Evolutionary conservation across 2,888 invertebrate species (phyloP), one percentile per base, ranked within the genome.

Genomic region (Amphimallon solstitiale): DNA sequence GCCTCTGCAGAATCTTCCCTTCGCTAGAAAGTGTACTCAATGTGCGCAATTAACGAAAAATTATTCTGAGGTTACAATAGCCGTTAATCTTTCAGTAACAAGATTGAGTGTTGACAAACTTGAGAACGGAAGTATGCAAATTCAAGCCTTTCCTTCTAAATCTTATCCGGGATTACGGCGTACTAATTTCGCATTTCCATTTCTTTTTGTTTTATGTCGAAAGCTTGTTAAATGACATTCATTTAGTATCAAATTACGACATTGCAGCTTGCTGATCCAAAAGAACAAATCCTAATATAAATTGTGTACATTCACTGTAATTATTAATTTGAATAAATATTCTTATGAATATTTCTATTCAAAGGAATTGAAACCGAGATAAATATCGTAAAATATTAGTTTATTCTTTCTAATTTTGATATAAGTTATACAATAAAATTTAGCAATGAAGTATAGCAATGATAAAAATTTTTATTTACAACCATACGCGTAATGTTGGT

Each of bases 61-160:
- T 69, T 67, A 66, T 66, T 56, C 66, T 48, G 64, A 63, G 68
- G 68, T 66, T 61, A 67, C 65, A 70, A 70, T 70, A 56, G 63
- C 46, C 61, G 65, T 67, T 63, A 67, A 68, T 65, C 65, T 67
- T 23, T 61, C 54, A 62, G 60, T 60, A 67, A 65, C 63, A 63
- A 65, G 66, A 70, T 70, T 65, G 70, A 70, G 70, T 70, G 69
- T 70, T 68, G 70, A 70, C 70, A 69, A 67, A 69, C 69, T 68
- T 68, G 54, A 66, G 60, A 56, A 51, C 68, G 70, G 66, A 70
- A 70, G 67, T 70, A 70, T 70, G 70, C 69, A 68, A 70, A 70
- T 70, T 65, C 60, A 61, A 64, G 62, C 67, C 46, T 62, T 67
- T 67, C 68, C 67, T 67, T 23, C 48, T 60, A 46, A 65, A 69